These are phyloP conservation scores for Myotis findleyi DNA, from an alignment of 2,797 vertebrate genomes.

Conservation along the genomic window DNA sequence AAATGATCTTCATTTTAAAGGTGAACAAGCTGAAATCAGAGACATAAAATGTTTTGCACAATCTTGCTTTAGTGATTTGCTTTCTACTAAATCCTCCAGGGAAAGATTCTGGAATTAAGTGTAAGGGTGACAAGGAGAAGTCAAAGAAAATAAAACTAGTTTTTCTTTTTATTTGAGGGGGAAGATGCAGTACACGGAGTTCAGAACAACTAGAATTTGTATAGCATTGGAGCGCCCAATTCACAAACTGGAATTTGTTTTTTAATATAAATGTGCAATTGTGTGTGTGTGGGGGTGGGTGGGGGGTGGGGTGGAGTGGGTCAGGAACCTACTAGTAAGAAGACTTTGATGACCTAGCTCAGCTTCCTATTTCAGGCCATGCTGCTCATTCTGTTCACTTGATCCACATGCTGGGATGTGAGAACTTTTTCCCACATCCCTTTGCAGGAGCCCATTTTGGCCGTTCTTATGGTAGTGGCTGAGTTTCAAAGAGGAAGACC, in stretches of 20 bases:
- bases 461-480: slow-evolving; percentile 51
- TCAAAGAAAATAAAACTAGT: background rate
- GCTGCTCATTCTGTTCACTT: slow-evolving; percentile 37
- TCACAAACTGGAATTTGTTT: background rate
- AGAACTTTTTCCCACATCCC: background rate
- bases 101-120: slow-evolving; percentile 39
- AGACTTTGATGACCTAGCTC: background rate
- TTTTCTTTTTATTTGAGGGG: background rate
- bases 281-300: too few relatives aligned
- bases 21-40: slow-evolving; percentile 7
- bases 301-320: too few relatives aligned
- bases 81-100: slow-evolving; percentile 17
- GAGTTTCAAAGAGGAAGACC: slow-evolving; percentile 76
- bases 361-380: background rate
- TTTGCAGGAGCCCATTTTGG: slow-evolving; percentile 56
- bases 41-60: background rate
- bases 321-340: slow-evolving; percentile 5
- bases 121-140: slow-evolving; percentile 27
- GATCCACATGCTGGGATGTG: slow-evolving; percentile 62
- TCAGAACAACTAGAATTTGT: slow-evolving; percentile 36
- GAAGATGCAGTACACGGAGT: background rate
- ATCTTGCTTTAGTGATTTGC: background rate
- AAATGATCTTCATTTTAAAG: slow-evolving; percentile 32
- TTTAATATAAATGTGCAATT: background rate
- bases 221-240: background rate